Evolutionary conservation across 2,797 vertebrate genomes (phyloP).

Genomic region (Mormyrus hasselquistii): DNA sequence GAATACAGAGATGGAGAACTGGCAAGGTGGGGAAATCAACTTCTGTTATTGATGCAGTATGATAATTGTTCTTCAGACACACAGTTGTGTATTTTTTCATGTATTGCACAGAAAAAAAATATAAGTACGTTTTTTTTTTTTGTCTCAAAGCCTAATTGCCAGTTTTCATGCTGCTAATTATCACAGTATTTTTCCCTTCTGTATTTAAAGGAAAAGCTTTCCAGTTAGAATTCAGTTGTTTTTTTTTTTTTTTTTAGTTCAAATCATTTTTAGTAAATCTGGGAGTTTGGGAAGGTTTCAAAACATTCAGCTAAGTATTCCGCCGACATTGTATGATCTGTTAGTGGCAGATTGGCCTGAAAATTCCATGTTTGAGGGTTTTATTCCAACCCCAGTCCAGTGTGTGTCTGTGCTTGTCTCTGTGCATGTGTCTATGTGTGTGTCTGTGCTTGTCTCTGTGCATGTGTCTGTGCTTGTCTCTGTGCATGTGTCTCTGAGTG

Average conservation of each 20-base stretch:
- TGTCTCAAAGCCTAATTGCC: not conserved
- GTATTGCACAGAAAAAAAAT: not conserved
- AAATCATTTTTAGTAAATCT: not conserved
- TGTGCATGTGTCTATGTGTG: too few species aligned
- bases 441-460: too few species aligned
- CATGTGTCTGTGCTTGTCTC: too few species aligned
- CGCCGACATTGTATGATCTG: not conserved
- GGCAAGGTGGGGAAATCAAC: not conserved
- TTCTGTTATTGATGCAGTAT: not conserved
- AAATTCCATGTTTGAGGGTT: not conserved
- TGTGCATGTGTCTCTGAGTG: too few species aligned
- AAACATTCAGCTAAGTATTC: not conserved
- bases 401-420: not conserved
- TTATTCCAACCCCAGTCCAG: not conserved
- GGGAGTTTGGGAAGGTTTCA: not conserved
- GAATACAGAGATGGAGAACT: not conserved
- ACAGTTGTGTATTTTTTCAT: not conserved
- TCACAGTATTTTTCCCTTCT: not conserved
- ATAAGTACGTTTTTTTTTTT: not conserved
- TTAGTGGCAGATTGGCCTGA: not conserved
- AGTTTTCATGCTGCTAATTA: not conserved
- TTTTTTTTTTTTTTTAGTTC: not conserved
- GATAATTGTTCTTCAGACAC: not conserved
- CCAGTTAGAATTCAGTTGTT: not conserved
- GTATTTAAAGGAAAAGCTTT: not conserved